Evolutionary conservation across 2,113 vertebrate species (phyloP), one percentile per base, ranked within the genome.

Genomic region (Trichechus manatus): DNA sequence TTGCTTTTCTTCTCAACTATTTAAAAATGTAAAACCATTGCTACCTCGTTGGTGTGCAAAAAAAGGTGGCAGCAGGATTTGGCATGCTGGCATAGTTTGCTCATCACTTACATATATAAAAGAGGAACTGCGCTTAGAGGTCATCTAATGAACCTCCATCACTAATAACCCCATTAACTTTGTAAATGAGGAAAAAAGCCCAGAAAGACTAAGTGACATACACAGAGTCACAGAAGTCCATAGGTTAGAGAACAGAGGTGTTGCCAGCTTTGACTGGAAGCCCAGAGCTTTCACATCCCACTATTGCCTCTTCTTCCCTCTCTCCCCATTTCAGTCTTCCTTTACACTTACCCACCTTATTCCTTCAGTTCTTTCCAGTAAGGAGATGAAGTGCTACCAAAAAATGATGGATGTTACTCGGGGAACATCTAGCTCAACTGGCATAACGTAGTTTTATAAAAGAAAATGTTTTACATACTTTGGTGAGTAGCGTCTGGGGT

Each of bases 1-100:
- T 81, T 87, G 31, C 77, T 91, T 50, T 20, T 72, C 61, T 87
- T 93, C 85, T 87, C 92, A 94, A 68, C 31, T 11, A 70, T 42
- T 95, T 92, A n/a, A 77, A 95, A 95, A 33, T 31, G 9, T 82
- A 68, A 96, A 93, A 74, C 25, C 33, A 5, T 47, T 61, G 5
- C 63, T 83, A 89, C 56, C 20, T 87, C 33, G 7, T 29, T 53
- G 15, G 29, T 77, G 22, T 47, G 68, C 50, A 70, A 93, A 88
- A 78, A 68, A 63, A 91, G 47, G 31, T 56, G 68, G 61, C 22
- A 81, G 20, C 56, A 61, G 17, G 31, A 13, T 87, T 90, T 88
- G 88, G 78, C 42, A 84, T 78, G 19, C 72, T 77, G 70, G 33
- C 9, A 11, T 44, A 44, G 15, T 87, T 74, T 95, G 64, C n/a